Base-by-base conservation (phyloP, 2,797 vertebrate species). In the Rachycentron canadum region DNA sequence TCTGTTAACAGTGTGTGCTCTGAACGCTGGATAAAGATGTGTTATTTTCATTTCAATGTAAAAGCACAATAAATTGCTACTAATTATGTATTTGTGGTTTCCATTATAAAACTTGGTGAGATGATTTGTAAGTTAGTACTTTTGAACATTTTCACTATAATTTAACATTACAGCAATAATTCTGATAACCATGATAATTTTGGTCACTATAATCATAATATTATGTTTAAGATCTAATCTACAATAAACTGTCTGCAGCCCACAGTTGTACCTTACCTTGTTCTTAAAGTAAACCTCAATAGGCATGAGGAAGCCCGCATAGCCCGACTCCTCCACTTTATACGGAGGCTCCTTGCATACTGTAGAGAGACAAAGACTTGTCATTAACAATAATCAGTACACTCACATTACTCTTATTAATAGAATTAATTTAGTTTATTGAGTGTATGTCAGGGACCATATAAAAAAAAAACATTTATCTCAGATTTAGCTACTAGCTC, bases 241-340 rank as follows among this genome's bases (percentile, higher is more conserved):
- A 47, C 26, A 72, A 3, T 17, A 60, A 36, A 14, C 16, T 43
- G 13, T 53, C 52, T 61, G 30, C 26, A 21, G 28, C 30, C 13
- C 6, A 34, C 12, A 63, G 9, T 28, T 66, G 4, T 5, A 12
- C 57, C 93, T 92, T 92, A 98, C 98, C 97, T 96, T 99, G 93
- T 99, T 99, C 92, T 97, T 99, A 94, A 99, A 99, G 95, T 99
- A 96, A 81, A 99, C 98, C 91, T 99, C 98, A 73, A 99, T 99
- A 50, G 97, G 98, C 96, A 99, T 98, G 87, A 99, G 97, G 95
- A 99, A 99, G 82, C 98, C 98, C 40, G 98, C 98, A 0, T 99
- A 99, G 64, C 98, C 98, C 49, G 97, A 98, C 93, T 99, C 98
- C 83, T 99, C 98, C 91, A 99, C 98, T 93, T 98, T 99, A 94